Conservation (phyloP, 2,888 invertebrate genomes). For the Euspilapteryx auroguttella region DNA sequence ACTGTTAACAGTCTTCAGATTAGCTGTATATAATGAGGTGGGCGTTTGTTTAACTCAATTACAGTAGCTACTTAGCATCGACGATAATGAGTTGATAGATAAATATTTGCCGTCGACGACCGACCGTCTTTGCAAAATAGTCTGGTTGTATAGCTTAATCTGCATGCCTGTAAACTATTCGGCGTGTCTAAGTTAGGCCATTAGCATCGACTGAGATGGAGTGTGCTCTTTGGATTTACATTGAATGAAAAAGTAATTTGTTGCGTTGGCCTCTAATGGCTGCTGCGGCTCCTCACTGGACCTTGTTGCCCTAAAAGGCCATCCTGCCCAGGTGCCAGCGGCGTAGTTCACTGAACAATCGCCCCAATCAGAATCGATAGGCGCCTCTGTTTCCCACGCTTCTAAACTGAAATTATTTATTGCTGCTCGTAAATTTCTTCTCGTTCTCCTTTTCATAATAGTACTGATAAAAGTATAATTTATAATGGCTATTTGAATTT, state of each 20-base stretch:
- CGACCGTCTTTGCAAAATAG: slow-evolving; percentile 27
- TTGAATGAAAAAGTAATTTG: slow-evolving; percentile 56
- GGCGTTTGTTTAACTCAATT: slow-evolving; percentile 16
- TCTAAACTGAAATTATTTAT: too few species aligned
- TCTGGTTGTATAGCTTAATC: slow-evolving; percentile 31
- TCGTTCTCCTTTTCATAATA: too few species aligned
- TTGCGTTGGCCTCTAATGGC: slow-evolving; percentile 27
- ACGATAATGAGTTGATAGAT: too few species aligned
- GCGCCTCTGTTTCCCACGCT: not conserved
- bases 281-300: slow-evolving; percentile 24
- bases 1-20: slow-evolving; percentile 2
- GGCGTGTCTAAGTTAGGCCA: slow-evolving; percentile 38
- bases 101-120: slow-evolving; percentile 16
- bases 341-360: too few species aligned
- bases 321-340: too few species aligned
- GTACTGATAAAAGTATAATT: too few species aligned
- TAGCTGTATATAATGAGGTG: slow-evolving; percentile 4
- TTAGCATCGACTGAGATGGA: slow-evolving; percentile 25
- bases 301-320: not conserved
- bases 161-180: slow-evolving; percentile 33
- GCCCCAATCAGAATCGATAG: too few species aligned
- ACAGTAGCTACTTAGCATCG: slow-evolving; percentile 18
- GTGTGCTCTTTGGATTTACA: slow-evolving; percentile 33
- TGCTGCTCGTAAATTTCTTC: too few species aligned
- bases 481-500: too few species aligned